Percentiles rank a stretch among this genome's conserved stretches.
Evolutionary conservation across 2,113 vertebrate species (phyloP).

Genomic region (Mungos mungo): DNA sequence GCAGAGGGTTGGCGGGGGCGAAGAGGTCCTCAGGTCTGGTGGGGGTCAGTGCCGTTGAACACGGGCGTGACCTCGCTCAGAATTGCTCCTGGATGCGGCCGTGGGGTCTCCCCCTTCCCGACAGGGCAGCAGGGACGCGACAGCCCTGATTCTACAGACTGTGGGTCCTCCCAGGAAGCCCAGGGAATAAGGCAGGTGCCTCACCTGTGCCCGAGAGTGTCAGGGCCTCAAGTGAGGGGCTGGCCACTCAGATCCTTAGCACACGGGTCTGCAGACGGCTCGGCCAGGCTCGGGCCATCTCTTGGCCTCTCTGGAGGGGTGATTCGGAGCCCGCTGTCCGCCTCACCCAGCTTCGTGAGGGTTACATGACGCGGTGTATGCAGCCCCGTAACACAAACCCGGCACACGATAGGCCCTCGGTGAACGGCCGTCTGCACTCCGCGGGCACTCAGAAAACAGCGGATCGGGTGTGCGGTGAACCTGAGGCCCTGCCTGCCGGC

Average conservation of each 20-base stretch:
- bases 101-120: not conserved
- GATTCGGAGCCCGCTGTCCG: not conserved
- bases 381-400: not conserved
- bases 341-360: no score
- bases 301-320: not conserved
- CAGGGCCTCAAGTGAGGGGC: not conserved
- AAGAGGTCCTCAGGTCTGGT: no score
- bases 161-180: not conserved
- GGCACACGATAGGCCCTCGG: no score
- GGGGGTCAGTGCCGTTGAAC: not conserved
- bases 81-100: not conserved
- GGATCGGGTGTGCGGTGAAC: accelerated
- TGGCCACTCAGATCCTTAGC: accelerated
- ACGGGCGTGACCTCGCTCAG: not conserved
- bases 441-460: not conserved
- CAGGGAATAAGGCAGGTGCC: not conserved
- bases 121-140: no score
- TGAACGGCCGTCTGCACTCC: not conserved
- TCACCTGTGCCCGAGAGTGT: not conserved
- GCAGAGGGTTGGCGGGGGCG: no score
- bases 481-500: not conserved
- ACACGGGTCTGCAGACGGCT: accelerated
- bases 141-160: not conserved
- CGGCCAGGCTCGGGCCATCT: not conserved
- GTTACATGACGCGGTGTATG: not conserved